Percentiles rank a stretch among this genome's conserved stretches.
These are phyloP conservation scores for Plusia festucae DNA, from an alignment of 2,888 invertebrate genomes.

Conservation along the genomic window DNA sequence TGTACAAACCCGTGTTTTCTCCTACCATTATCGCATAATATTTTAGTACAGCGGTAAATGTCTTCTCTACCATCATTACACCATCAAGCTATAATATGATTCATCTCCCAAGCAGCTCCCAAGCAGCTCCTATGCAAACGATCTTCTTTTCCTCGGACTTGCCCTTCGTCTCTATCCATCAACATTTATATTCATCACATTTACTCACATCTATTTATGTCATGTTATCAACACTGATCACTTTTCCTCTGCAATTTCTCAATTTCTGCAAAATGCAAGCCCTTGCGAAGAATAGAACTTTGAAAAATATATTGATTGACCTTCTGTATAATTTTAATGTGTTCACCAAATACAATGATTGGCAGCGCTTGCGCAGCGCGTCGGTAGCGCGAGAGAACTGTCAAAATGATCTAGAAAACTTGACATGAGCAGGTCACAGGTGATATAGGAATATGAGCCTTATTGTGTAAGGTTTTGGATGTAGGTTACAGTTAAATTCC, in stretches of 20 bases:
- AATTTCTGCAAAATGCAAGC: no score
- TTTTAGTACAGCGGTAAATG: not conserved
- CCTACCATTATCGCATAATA: not conserved
- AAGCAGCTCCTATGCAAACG: not conserved
- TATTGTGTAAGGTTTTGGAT: conserved; percentile 28
- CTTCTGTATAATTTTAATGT: conserved; percentile 23
- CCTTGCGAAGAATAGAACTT: not conserved
- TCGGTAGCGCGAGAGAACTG: conserved; percentile 84
- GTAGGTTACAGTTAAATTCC: conserved; percentile 49
- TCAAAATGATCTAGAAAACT: conserved; percentile 75
- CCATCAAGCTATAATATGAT: no score
- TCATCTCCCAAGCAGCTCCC: no score
- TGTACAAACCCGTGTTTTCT: not conserved
- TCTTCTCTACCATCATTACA: not conserved
- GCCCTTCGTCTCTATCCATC: not conserved
- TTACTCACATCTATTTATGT: no score
- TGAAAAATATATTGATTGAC: not conserved
- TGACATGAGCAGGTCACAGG: conserved; percentile 61
- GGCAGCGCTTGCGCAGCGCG: conserved; percentile 61
- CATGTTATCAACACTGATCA: no score
- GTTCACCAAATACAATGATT: conserved; percentile 65
- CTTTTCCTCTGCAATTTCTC: no score
- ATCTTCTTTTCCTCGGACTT: no score
- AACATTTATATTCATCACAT: not conserved
- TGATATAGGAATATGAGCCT: conserved; percentile 43